Percentiles rank a stretch among this genome's conserved stretches.
These are phyloP conservation scores for Neelides sp. DNA, from an alignment of 1,140 invertebrate genomes.

Conservation along the genomic window DNA sequence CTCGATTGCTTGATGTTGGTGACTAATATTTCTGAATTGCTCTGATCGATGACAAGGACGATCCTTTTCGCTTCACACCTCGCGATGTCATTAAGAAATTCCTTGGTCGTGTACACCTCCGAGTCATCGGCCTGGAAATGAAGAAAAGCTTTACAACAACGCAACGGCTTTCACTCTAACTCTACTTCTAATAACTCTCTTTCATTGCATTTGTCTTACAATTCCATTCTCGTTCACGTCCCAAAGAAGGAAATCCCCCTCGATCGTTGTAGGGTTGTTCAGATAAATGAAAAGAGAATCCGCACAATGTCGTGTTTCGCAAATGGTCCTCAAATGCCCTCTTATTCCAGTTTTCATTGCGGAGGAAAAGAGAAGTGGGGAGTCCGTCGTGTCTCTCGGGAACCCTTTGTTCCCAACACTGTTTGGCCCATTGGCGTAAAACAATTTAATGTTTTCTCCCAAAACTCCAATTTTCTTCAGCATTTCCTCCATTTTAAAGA, in stretches of 20 bases:
- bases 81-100: conserved; percentile 40
- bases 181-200: background rate
- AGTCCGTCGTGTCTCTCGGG: background rate
- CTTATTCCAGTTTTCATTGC: conserved; percentile 41
- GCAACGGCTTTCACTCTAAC: background rate
- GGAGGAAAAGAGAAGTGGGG: conserved; percentile 36
- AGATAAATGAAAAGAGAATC: conserved; percentile 43
- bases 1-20: conserved; percentile 33
- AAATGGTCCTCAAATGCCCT: conserved; percentile 41
- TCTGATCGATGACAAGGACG: conserved; percentile 42
- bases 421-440: conserved; percentile 40
- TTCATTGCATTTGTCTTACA: conserved; percentile 34
- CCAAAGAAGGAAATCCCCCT: conserved; percentile 42
- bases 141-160: background rate
- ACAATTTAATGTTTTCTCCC: conserved; percentile 42
- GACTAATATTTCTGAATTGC: conserved; percentile 38
- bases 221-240: conserved; percentile 41
- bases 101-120: conserved; percentile 40
- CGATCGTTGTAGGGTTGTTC: conserved; percentile 39
- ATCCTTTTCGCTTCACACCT: conserved; percentile 40
- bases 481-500: conserved; percentile 37
- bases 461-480: conserved; percentile 41
- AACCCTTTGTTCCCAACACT: conserved; percentile 4
- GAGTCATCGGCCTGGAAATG: conserved; percentile 36
- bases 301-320: conserved; percentile 39